Percentiles rank a stretch among this genome's conserved stretches.
Conservation (phyloP, 2,888 invertebrate genomes). For the Hirtodrosophila cameraria region DNA sequence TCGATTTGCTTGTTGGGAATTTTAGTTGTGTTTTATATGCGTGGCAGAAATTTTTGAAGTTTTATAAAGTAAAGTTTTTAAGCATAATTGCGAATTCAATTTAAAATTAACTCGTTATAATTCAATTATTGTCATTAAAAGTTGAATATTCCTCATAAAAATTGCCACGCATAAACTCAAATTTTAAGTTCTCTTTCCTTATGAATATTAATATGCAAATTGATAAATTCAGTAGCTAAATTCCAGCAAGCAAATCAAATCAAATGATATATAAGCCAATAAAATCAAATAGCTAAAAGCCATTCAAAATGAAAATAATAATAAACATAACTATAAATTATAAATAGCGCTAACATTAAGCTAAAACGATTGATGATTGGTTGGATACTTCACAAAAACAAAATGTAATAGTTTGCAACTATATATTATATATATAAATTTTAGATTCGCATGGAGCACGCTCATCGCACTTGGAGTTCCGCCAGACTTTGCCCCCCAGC, state of each 20-base stretch:
- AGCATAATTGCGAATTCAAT: too few species aligned
- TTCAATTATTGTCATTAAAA: too few species aligned
- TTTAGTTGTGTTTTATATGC: neutral
- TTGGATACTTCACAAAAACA: conserved; percentile 28
- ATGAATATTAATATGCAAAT: conserved; percentile 11
- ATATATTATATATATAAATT: conserved; percentile 45
- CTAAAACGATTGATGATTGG: conserved; percentile 49
- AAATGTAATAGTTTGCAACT: conserved; percentile 39
- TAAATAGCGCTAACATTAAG: conserved; percentile 61
- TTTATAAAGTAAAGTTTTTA: too few species aligned
- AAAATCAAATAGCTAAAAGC: conserved; percentile 14
- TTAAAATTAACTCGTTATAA: neutral
- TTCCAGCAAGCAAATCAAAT: conserved; percentile 23
- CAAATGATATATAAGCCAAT: conserved; percentile 19
- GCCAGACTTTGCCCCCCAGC: conserved; percentile 15
- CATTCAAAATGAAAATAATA: conserved; percentile 27
- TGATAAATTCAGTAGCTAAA: neutral
- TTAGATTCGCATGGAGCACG: conserved; percentile 62
- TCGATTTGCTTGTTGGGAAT: conserved; percentile 23
- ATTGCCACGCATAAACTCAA: conserved; percentile 7
- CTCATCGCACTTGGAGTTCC: conserved; percentile 57
- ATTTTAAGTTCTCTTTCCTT: neutral
- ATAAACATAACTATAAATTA: conserved; percentile 59
- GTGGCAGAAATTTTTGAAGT: neutral
- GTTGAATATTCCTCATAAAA: too few species aligned